These are phyloP conservation scores for Limnodromus scolopaceus DNA, from an alignment of 2,797 vertebrate species.

Conservation along the genomic window DNA sequence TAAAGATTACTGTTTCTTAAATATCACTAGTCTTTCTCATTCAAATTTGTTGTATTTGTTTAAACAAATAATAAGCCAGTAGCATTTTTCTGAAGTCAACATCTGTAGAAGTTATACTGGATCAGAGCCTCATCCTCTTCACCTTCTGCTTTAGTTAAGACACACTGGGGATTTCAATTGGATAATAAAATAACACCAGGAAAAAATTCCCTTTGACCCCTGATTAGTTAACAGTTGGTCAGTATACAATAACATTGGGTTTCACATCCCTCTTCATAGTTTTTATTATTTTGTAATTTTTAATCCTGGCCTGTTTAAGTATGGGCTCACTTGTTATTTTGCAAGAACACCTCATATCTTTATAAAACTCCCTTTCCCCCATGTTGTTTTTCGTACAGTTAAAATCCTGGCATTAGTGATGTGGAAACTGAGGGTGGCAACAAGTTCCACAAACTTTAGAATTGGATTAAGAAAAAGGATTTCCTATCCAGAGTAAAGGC, in stretches of 20 bases:
- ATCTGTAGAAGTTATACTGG: not conserved
- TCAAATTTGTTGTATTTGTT: not conserved
- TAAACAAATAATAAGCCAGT: not conserved
- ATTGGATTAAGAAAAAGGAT: not conserved
- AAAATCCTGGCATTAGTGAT: not conserved
- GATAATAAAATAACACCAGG: not conserved
- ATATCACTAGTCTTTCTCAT: not conserved
- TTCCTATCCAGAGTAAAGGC: not conserved
- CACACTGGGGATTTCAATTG: not conserved
- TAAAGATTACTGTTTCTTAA: not conserved
- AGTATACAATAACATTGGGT: not conserved
- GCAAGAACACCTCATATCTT: not conserved
- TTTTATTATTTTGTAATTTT: not conserved
- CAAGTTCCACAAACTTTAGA: not conserved
- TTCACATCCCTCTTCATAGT: not conserved
- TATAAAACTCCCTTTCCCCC: not conserved
- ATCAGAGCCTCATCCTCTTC: not conserved
- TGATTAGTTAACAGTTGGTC: not conserved
- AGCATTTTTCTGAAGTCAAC: not conserved
- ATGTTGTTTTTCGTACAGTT: not conserved
- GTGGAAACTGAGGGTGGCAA: not conserved
- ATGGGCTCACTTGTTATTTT: not conserved
- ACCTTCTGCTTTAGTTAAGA: not conserved
- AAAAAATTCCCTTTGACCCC: not conserved
- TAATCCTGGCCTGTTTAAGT: not conserved